phyloP scores from a whole-genome alignment of 2,113 vertebrate genomes.

The Probosciger aterrimus region DNA sequence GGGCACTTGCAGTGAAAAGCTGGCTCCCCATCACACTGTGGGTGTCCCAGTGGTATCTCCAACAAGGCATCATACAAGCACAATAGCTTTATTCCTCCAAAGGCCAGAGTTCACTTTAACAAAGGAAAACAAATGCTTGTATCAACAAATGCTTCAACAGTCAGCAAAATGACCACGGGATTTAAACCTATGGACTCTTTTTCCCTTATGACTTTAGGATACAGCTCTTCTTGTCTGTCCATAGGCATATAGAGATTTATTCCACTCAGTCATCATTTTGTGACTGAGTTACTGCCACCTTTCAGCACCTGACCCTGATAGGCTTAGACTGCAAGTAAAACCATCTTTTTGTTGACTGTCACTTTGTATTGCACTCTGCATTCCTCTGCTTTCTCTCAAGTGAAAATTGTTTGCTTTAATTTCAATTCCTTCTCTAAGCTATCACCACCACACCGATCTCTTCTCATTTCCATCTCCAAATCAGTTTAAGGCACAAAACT shows the following conservation, averaged over 20 bases:
- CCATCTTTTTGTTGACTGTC: neutral
- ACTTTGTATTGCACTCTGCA: neutral
- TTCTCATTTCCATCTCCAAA: neutral
- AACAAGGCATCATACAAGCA: neutral
- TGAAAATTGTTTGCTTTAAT: neutral
- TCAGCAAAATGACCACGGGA: neutral
- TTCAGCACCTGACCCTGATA: neutral
- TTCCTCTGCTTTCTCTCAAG: neutral
- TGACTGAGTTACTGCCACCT: neutral
- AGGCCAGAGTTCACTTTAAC: neutral
- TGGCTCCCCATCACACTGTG: neutral
- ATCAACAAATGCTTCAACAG: neutral
- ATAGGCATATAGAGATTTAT: neutral
- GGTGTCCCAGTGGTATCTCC: neutral
- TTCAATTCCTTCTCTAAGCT: neutral
- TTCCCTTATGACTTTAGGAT: neutral
- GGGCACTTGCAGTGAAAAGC: neutral
- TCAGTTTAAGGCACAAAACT: neutral
- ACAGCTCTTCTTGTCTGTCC: neutral
- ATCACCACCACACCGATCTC: neutral
- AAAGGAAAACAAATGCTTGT: neutral
- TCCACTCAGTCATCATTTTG: neutral
- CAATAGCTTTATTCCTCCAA: neutral
- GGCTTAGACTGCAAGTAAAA: neutral
- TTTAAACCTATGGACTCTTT: neutral